Evolutionary conservation across 2,888 invertebrate genomes (phyloP), one percentile per base, ranked within the genome.

Genomic region (Melinopterus prodromus): DNA sequence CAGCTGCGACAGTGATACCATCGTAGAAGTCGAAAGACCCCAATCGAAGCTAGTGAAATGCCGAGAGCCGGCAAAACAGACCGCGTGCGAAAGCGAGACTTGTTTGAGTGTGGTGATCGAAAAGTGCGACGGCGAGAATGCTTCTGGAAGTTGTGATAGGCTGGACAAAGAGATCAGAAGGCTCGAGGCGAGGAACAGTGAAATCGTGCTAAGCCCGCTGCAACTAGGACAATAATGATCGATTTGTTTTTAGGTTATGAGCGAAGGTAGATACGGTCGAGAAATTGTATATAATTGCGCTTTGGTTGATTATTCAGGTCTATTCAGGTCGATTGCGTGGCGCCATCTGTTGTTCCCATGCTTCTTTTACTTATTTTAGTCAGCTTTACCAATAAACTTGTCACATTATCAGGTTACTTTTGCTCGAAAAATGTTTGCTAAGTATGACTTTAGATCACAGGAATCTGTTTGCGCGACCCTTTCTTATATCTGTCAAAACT

Each of bases 141-240:
- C 80, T 83, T 76, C 77, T 75, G 82, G 79, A 79, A 82, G 70
- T 83, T 84, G 72, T 77, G 84, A 84, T 80, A 83, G 82, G 82
- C 82, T 82, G 81, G 82, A 53, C 82, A 84, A 70, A 78, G 81
- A 37, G 82, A 77, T 77, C 84, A 82, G 53, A 53, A 53, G 53
- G 53, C 7, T 53, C 12, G 53, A 53, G 5, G 53, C 53, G 1
- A 53, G 53, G 53, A 53, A 53, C 53, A 90, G 90, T 86, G 93
- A 93, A 83, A 92, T 93, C 82, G 92, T 93, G 82, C 91, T 93
- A 85, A 93, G 93, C 86, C 93, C 93, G 83, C 91, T 92, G 83
- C 93, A 93, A 86, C 89, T 93, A 86, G 91, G 92, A 89, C 88
- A 88, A 87, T 88, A 88, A 88, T 26, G 26, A 26, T 77, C 72